Base-by-base conservation (phyloP, 2,888 invertebrate species). In the Patella caerulea region DNA sequence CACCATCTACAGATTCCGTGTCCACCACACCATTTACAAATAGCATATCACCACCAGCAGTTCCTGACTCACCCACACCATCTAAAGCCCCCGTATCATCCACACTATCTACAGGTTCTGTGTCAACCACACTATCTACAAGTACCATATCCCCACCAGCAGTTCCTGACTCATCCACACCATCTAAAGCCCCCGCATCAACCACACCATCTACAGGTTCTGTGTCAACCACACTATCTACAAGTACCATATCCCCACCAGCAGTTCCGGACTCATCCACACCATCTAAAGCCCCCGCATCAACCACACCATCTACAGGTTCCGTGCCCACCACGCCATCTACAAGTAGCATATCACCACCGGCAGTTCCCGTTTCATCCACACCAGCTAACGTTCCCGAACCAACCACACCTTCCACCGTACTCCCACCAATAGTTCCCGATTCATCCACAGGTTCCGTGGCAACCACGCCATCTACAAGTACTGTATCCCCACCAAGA, bases 111-210 rank as follows among this genome's bases (percentile, higher is more conserved):
- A 65, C 3, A 12, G 24, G 3, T 19, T 65, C 19, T 0, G 11
- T 19, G 7, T 65, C 65, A 2, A 65, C 65, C 9, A 65, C n/a
- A 11, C 11, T 1, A 3, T 65, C 19, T 65, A 9, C 3, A 15
- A 15, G 15, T 14, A 12, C 65, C 65, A 2, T 19, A 24, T 65
- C 65, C 14, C 12, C 65, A 65, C 34, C 34, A 7, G 24, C 65
- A 11, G 14, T n/a, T 65, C 24, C 65, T 0, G 19, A 0, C 12
- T 24, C 14, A 2, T 19, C 19, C 17, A 65, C 65, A 65, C 9
- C 0, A n/a, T 1, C 19, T 65, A 15, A 3, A 0, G 11, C 0
- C 3, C 4, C n/a, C 19, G n/a, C 2, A 0, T 2, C 19, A 65
- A 65, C 65, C 11, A n/a, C n/a, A 4, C n/a, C 59, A 7, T n/a